Base-by-base conservation (phyloP, 1,140 invertebrate genomes). In the Papilio glaucus region DNA sequence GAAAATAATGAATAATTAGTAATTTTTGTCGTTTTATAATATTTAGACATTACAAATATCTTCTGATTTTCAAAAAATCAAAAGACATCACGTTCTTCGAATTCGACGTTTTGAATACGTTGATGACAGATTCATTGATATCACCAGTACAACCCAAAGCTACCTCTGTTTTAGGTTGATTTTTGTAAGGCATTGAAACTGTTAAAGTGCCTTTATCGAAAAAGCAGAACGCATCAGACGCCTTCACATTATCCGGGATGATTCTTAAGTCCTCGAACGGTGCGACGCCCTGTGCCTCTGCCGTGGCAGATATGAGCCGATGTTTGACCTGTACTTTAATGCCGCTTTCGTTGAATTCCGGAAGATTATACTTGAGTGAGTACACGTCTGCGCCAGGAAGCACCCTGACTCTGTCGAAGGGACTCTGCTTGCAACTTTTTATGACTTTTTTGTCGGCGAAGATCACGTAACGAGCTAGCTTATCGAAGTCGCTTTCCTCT, bases 271-370 rank as follows among this genome's bases (percentile, higher is more conserved):
- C 63, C 24, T 67, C 26, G 39, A 41, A 67, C 9, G 38, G 4
- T 8, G n/a, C 15, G 12, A 41, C 9, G 8, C 9, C 15, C 12
- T 18, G 15, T 4, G 15, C 13, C 5, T 45, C 33, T 5, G 67
- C 67, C 9, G 42, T 69, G 7, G 18, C 24, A 7, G 29, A 45
- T 49, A 69, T 49, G 1, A 69, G 42, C 7, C 26, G 41, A 15
- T 69, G 24, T 33, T 69, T 69, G n/a, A 69, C 33, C 42, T 69
- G 26, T 8, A 69, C 42, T 10, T 26, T 18, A 15, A 69, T 53
- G 45, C 41, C 38, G 10, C 7, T 42, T 45, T 69, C 67, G 2
- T 41, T 15, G 24, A 49, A 69, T 26, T 69, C 67, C 9, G 10
- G 33, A 9, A 69, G 42, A 10, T 33, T 69, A 13, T 69, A 69